Evolutionary conservation across 2,113 vertebrate genomes (phyloP).

Genomic region (Pseudopodoces humilis): DNA sequence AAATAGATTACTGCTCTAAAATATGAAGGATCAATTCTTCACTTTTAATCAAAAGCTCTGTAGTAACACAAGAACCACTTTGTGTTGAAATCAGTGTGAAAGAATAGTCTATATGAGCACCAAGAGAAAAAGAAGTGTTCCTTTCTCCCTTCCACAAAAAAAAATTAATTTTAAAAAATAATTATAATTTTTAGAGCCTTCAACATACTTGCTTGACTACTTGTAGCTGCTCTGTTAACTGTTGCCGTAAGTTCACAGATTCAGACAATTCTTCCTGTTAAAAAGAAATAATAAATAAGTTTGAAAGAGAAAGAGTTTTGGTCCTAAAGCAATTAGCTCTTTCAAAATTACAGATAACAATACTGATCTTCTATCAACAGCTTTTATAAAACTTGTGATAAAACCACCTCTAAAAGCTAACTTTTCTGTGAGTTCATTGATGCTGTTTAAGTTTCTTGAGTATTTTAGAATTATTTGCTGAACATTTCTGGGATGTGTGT

Average conservation of each 20-base stretch:
- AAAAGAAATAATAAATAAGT: not conserved
- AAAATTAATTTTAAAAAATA: not conserved
- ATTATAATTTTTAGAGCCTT: not conserved
- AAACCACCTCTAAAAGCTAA: not conserved
- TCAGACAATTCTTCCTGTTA: slow-evolving; percentile 82
- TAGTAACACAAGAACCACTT: not conserved
- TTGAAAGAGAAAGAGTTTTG: not conserved
- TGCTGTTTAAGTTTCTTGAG: not conserved
- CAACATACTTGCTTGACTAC: slow-evolving; percentile 82
- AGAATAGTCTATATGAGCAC: not conserved
- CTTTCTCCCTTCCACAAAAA: not conserved
- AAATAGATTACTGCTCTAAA: not conserved
- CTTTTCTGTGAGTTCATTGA: not conserved
- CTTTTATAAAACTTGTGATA: not conserved
- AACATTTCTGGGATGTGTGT: not conserved
- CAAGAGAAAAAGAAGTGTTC: not conserved
- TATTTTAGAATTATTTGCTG: not conserved
- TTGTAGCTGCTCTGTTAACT: slow-evolving; percentile 83
- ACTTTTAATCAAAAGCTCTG: not conserved
- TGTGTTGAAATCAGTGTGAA: not conserved
- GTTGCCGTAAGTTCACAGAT: slow-evolving; percentile 79
- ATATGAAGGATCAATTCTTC: not conserved
- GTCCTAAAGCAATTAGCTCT: not conserved
- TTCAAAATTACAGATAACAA: not conserved
- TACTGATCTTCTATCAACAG: not conserved